Conservation (phyloP, 1,140 invertebrate species). For the Babylonia areolata region DNA sequence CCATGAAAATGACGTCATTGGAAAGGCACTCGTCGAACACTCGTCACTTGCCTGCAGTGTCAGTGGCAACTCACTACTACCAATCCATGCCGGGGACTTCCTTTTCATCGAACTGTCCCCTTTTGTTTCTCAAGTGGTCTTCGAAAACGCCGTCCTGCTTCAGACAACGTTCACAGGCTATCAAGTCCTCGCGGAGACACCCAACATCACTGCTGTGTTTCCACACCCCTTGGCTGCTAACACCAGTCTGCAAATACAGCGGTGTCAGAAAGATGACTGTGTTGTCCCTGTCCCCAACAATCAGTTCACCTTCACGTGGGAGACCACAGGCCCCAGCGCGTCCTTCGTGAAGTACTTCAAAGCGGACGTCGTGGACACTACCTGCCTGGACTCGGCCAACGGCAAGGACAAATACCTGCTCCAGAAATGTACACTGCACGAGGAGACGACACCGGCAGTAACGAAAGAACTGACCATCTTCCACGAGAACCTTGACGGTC, state of each 20-base stretch:
- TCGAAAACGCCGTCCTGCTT: slow-evolving; percentile 3
- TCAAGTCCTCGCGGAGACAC: slow-evolving; percentile 35
- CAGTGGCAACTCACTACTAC: too few relatives aligned
- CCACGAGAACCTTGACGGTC: neutral
- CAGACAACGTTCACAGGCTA: slow-evolving; percentile 11
- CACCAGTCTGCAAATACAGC: neutral
- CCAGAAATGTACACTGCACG: neutral
- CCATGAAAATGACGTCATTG: neutral
- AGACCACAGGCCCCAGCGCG: neutral
- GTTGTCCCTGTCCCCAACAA: neutral
- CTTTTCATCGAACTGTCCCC: neutral
- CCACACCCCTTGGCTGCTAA: neutral
- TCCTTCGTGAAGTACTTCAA: neutral
- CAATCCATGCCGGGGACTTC: neutral
- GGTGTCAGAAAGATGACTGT: neutral
- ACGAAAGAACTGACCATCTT: neutral
- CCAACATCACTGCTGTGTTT: neutral
- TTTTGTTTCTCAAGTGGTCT: neutral
- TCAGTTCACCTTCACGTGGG: neutral
- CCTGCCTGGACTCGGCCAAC: neutral
- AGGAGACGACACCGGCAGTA: neutral
- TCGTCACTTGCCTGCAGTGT: too few relatives aligned
- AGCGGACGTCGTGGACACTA: slow-evolving; percentile 3
- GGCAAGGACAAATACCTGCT: neutral
- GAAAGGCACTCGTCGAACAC: neutral